Conservation (phyloP, 2,888 invertebrate species). For the Argyresthia goedartella region DNA sequence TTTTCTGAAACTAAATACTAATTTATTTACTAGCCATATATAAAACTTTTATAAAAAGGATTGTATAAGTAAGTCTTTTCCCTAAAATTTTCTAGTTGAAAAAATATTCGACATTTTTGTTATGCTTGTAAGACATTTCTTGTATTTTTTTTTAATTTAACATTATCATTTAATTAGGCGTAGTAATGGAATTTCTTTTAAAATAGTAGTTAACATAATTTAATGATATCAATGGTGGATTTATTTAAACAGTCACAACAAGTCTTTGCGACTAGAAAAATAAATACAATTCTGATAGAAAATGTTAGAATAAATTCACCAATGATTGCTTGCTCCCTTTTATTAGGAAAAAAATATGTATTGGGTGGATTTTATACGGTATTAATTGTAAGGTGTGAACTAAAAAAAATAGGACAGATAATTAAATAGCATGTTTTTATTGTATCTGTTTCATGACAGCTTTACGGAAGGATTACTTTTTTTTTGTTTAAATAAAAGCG, state of each 20-base stretch:
- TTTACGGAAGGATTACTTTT: constrained; percentile 3
- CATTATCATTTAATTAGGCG: no score
- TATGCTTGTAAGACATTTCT: neutral
- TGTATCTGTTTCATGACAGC: constrained; percentile 24
- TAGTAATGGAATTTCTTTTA: no score
- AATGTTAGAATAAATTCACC: no score
- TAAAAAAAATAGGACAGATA: neutral
- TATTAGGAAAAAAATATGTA: neutral
- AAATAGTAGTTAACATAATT: no score
- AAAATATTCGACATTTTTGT: neutral
- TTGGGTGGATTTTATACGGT: neutral
- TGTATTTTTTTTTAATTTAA: neutral
- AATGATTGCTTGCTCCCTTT: neutral
- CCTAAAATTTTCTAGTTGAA: neutral
- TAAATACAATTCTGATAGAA: no score
- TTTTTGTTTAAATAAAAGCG: no score
- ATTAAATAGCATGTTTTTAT: neutral
- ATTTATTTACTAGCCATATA: constrained; percentile 2
- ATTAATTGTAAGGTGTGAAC: neutral
- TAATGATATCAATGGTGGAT: no score
- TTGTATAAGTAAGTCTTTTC: neutral
- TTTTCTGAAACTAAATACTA: constrained; percentile 3
- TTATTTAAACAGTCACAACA: no score
- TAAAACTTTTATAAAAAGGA: neutral
- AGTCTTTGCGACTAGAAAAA: no score